Percentiles rank a stretch among this genome's conserved stretches.
Conservation (phyloP, 2,797 vertebrate species). For the Alauda arvensis region DNA sequence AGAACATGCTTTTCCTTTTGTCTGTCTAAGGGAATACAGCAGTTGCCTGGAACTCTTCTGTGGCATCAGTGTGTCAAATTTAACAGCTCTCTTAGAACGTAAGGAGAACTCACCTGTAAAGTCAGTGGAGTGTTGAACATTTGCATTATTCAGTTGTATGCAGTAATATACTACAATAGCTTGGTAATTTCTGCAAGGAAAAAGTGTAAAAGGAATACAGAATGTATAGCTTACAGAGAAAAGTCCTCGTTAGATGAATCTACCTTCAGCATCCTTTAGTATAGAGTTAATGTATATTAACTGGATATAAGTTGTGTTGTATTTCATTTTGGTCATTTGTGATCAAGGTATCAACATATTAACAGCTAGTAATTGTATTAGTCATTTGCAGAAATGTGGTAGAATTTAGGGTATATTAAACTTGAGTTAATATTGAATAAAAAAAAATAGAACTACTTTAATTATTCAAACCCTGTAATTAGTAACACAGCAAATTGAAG, state of each 20-base stretch:
- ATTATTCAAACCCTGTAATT: constrained; percentile 19
- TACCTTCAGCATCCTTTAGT: not conserved
- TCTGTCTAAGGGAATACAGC: not conserved
- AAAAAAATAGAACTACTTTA: not conserved
- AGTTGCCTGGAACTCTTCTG: not conserved
- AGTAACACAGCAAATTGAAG: not conserved
- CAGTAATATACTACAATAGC: not conserved
- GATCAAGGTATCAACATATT: not conserved
- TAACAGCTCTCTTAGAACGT: not conserved
- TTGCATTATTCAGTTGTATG: not conserved
- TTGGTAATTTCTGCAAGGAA: not conserved
- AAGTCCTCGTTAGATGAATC: not conserved
- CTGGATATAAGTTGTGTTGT: not conserved
- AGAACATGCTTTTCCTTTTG: not conserved
- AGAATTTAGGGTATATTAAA: not conserved
- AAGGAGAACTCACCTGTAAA: not conserved
- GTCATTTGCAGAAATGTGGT: not conserved
- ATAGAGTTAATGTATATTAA: not conserved
- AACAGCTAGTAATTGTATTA: not conserved
- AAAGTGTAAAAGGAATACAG: not conserved
- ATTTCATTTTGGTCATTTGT: not conserved
- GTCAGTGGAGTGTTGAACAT: not conserved
- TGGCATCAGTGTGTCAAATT: not conserved
- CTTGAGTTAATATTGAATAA: not conserved
- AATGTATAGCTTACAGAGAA: not conserved